Conservation (phyloP, 2,888 invertebrate species). For the Arctia plantaginis region DNA sequence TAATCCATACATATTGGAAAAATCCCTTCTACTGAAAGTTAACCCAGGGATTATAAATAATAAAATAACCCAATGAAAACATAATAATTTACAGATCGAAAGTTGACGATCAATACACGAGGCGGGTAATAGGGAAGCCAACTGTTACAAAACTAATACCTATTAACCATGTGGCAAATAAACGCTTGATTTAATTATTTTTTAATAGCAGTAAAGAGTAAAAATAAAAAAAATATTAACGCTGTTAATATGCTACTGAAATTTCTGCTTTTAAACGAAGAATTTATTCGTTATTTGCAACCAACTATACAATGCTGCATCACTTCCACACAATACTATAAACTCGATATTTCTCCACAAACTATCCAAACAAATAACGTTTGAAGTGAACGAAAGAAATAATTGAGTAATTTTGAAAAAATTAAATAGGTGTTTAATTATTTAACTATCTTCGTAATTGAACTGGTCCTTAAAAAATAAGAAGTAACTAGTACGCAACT, state of each 20-base stretch:
- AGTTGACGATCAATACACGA: background rate
- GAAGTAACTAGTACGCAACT: background rate
- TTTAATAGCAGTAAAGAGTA: background rate
- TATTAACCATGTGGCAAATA: conserved; percentile 1
- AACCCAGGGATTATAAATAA: too few species aligned
- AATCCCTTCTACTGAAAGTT: background rate
- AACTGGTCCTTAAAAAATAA: background rate
- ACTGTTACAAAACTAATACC: background rate
- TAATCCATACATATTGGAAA: background rate
- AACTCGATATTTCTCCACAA: background rate
- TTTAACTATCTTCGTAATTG: too few species aligned
- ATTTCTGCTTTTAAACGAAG: background rate
- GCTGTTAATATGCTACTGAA: background rate
- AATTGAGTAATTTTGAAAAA: background rate
- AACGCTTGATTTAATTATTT: background rate
- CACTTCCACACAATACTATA: background rate
- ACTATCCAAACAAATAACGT: background rate
- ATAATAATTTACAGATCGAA: conserved; percentile 4
- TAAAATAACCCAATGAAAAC: background rate
- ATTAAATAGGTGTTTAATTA: too few species aligned
- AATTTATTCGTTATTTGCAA: background rate
- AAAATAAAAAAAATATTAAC: background rate
- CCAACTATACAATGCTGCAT: background rate
- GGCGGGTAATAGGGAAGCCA: background rate
- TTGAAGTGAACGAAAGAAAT: background rate